phyloP scores from a whole-genome alignment of 2,113 vertebrate genomes.

The Carlito syrichta region DNA sequence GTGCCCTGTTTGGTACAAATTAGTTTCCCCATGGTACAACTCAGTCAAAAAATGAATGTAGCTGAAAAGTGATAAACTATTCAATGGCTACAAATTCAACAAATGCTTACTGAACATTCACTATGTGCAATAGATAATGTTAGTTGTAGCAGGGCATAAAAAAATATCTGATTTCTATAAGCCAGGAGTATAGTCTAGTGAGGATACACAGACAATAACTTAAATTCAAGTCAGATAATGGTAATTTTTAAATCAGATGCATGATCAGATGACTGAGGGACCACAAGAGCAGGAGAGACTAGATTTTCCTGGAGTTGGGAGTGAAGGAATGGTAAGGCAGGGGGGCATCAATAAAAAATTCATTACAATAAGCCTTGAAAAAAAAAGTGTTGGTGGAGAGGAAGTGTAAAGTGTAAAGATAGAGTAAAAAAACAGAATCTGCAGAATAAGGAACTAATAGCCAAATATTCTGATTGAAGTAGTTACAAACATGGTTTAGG shows the following conservation, averaged over 20 bases:
- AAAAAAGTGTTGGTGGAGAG: background rate
- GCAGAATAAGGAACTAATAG: background rate
- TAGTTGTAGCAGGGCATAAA: background rate
- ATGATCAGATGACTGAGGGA: background rate
- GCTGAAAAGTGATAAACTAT: constrained; percentile 17
- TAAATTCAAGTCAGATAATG: background rate
- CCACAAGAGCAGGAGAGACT: background rate
- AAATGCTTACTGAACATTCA: background rate
- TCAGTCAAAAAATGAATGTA: constrained; percentile 41
- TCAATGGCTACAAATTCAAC: constrained; percentile 13
- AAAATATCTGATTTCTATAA: background rate
- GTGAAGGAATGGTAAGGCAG: background rate
- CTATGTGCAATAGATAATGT: background rate
- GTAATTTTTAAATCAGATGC: background rate
- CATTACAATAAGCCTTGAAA: background rate
- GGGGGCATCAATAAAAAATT: background rate
- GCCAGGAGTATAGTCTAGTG: background rate
- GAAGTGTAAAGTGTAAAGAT: background rate
- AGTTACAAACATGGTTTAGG: background rate
- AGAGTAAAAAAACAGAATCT: background rate
- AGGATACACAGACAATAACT: background rate
- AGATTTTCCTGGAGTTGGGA: background rate
- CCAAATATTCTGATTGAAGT: background rate
- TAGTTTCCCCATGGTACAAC: constrained; percentile 9
- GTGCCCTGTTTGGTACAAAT: constrained; percentile 38